Base-by-base conservation (phyloP, 1,140 invertebrate genomes). In the Pollicipes pollicipes region DNA sequence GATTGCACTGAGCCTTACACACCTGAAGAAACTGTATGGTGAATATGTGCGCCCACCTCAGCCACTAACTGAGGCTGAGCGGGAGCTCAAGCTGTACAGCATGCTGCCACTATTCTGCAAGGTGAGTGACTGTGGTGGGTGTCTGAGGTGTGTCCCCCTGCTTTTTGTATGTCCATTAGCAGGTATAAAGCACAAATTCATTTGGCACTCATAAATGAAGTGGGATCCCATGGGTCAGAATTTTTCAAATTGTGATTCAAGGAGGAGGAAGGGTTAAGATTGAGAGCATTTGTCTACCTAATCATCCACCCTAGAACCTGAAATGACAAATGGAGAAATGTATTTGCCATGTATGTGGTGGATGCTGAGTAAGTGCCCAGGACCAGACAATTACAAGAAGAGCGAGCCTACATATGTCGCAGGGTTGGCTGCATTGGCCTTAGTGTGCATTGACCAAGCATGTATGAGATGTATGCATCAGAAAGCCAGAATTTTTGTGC, bases 71-170 rank as follows among this genome's bases (percentile, higher is more conserved):
- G 90, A 93, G 72, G 82, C 85, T 70, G 91, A 97, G 80, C 87
- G 89, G 73, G 93, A 97, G 81, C 90, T 91, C 77, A 95, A 96
- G 81, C 83, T 98, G 0, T 98, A 98, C 80, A 96, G 95, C 80
- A 97, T 98, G 92, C 83, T 99, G 76, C 96, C 96, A 66, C 83
- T 98, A 17, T 98, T 99, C 82, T 96, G 93, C 82, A 98, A 97
- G 86, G 95, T 97, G 84, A 81, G 74, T 64, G 30, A 30, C 13
- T 69, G n/a, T 37, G 29, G 35, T 30, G n/a, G 64, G 70, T n/a
- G 26, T 28, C 3, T 28, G 3, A 3, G 58, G 21, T 35, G 24
- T 30, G 17, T 71, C 21, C n/a, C 8, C 16, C 35, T 69, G 27
- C 4, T 31, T 6, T 37, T 71, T 1, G 26, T 30, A 69, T 30